Percentiles rank a stretch among this genome's conserved stretches.
These are phyloP conservation scores for Spatulosminthurus flaviceps DNA, from an alignment of 2,888 invertebrate genomes.

Conservation along the genomic window DNA sequence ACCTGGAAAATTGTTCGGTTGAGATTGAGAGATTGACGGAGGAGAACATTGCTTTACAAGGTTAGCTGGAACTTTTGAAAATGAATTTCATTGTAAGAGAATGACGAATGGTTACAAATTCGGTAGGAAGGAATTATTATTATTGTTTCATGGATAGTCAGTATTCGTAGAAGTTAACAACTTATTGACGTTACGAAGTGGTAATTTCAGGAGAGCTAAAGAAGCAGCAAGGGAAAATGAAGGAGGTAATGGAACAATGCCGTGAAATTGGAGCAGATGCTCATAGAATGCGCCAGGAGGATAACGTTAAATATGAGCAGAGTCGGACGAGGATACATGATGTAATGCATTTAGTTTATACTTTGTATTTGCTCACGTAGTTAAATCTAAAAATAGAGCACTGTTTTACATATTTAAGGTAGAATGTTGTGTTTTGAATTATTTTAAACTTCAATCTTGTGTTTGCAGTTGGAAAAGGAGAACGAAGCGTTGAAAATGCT, in stretches of 20 bases:
- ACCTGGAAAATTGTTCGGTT: not conserved
- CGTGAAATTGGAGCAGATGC: not conserved
- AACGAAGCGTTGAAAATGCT: not conserved
- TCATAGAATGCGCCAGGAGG: not conserved
- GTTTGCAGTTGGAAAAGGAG: not conserved
- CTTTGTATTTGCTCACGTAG: not conserved
- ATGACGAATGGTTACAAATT: too few species aligned
- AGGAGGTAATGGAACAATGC: not conserved
- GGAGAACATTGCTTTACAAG: not conserved
- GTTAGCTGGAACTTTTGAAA: too few species aligned
- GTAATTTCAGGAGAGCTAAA: not conserved
- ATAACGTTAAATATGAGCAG: not conserved
- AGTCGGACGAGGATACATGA: not conserved
- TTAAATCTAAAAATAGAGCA: too few species aligned
- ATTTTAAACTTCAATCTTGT: too few species aligned
- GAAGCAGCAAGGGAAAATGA: not conserved
- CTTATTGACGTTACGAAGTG: too few species aligned
- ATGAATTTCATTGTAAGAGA: too few species aligned
- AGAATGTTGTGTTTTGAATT: too few species aligned
- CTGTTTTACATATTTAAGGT: too few species aligned
- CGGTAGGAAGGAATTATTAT: too few species aligned
- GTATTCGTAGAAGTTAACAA: too few species aligned
- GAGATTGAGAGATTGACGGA: slow-evolving; percentile 14
- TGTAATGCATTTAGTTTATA: not conserved
- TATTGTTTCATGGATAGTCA: too few species aligned